phyloP scores from a whole-genome alignment of 2,797 vertebrate genomes.

The Moxostoma hubbsi region DNA sequence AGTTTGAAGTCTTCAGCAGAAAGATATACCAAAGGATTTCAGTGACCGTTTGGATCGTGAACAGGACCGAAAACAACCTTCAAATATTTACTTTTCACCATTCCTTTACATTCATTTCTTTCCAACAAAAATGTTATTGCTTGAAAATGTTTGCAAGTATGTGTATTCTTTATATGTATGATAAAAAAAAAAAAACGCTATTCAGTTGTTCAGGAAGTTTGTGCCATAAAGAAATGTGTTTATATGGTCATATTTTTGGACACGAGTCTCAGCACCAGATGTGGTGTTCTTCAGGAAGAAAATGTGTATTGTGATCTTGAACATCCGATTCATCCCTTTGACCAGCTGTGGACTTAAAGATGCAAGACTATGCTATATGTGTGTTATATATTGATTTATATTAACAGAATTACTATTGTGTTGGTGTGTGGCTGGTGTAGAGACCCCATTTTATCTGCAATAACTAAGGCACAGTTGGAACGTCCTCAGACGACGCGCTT shows the following conservation, averaged over 20 bases:
- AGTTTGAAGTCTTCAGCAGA: constrained; percentile 33
- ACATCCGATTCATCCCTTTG: constrained; percentile 33
- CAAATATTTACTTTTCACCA: constrained; percentile 33
- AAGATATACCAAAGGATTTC: constrained; percentile 59
- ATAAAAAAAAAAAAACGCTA: constrained; percentile 28
- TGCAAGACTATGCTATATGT: constrained; percentile 47
- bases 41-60: constrained; percentile 26
- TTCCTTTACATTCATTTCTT: constrained; percentile 47
- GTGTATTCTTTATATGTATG: constrained; percentile 48
- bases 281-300: constrained; percentile 45
- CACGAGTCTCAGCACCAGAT: constrained; percentile 11
- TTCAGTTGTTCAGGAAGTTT: constrained; percentile 51
- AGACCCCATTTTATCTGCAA: constrained; percentile 54
- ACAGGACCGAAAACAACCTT: neutral
- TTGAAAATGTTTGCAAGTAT: constrained; percentile 45
- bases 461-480: constrained; percentile 56
- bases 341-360: constrained; percentile 45
- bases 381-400: constrained; percentile 50
- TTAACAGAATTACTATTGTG: constrained; percentile 34
- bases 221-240: constrained; percentile 59
- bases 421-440: constrained; percentile 36
- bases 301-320: constrained; percentile 38
- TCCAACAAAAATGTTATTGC: constrained; percentile 41
- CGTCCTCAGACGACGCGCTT: constrained; percentile 6
- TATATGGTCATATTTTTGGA: constrained; percentile 50